Percentiles rank a stretch among this genome's conserved stretches.
phyloP scores from a whole-genome alignment of 1,140 invertebrate species.

The Ditylenchus dipsaci region DNA sequence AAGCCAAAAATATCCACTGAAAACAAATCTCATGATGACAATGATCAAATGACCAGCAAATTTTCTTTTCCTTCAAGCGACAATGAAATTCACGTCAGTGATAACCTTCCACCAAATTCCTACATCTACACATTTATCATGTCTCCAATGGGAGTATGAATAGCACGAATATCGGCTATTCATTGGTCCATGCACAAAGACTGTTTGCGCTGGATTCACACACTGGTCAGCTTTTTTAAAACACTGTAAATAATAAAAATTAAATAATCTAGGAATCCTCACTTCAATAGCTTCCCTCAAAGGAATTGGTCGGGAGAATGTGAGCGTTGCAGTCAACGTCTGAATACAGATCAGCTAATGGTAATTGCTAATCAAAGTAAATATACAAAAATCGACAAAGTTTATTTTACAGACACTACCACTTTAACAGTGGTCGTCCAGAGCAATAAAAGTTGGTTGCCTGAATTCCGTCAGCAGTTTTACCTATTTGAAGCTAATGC shows the following conservation, averaged over 20 bases:
- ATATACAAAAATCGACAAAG: not conserved
- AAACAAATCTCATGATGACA: too few relatives aligned
- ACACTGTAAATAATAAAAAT: too few relatives aligned
- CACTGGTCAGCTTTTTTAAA: not conserved
- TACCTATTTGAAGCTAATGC: not conserved
- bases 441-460: not conserved
- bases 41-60: too few relatives aligned
- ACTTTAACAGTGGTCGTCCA: not conserved
- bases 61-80: not conserved
- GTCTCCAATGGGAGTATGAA: not conserved
- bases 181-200: not conserved
- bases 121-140: slow-evolving; percentile 6
- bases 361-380: not conserved
- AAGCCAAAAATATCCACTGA: too few relatives aligned
- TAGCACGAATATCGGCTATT: not conserved
- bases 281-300: not conserved
- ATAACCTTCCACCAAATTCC: slow-evolving; percentile 1
- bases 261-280: not conserved
- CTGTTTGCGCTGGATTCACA: not conserved
- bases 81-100: not conserved
- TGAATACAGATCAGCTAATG: not conserved
- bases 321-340: not conserved
- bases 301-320: not conserved
- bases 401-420: not conserved
- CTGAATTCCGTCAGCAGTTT: not conserved